Evolutionary conservation across 1,140 invertebrate genomes (phyloP).

Genomic region (Drosophila tsacasi): DNA sequence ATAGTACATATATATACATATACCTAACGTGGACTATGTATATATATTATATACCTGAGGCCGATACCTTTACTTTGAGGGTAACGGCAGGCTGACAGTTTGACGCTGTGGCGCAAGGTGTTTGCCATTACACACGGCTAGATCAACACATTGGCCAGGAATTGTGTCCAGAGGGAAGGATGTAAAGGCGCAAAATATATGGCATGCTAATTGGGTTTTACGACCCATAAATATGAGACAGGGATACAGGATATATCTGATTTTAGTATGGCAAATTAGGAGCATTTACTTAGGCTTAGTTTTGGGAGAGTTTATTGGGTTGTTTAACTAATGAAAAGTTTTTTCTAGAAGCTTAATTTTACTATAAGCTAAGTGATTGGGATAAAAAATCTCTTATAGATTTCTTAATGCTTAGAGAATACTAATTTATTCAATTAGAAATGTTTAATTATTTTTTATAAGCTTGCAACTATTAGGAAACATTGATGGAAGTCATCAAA

Average conservation of each 20-base stretch:
- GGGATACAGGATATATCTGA: constrained; percentile 3
- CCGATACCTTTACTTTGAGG: constrained; percentile 16
- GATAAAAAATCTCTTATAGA: no score
- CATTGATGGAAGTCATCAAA: no score
- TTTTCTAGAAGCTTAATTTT: background rate
- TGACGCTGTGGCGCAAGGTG: constrained; percentile 35
- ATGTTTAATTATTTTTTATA: no score
- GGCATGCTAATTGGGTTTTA: constrained; percentile 34
- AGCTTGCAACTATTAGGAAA: no score
- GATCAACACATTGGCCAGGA: constrained; percentile 24
- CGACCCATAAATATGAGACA: constrained; percentile 30
- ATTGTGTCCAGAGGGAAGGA: background rate
- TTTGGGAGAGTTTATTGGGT: background rate
- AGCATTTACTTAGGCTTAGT: background rate
- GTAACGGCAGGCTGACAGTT: constrained; percentile 33
- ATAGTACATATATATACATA: background rate
- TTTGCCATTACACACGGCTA: constrained; percentile 39
- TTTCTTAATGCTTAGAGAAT: no score
- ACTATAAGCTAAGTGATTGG: background rate
- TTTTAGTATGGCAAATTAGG: constrained; percentile 11
- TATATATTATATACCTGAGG: constrained; percentile 14
- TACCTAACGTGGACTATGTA: constrained; percentile 15
- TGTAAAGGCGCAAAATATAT: constrained; percentile 12
- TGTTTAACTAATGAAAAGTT: background rate
- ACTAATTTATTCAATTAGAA: no score